Evolutionary conservation across 1,140 invertebrate genomes (phyloP), one percentile per base, ranked within the genome.

Genomic region (Penaeus vannamei): DNA sequence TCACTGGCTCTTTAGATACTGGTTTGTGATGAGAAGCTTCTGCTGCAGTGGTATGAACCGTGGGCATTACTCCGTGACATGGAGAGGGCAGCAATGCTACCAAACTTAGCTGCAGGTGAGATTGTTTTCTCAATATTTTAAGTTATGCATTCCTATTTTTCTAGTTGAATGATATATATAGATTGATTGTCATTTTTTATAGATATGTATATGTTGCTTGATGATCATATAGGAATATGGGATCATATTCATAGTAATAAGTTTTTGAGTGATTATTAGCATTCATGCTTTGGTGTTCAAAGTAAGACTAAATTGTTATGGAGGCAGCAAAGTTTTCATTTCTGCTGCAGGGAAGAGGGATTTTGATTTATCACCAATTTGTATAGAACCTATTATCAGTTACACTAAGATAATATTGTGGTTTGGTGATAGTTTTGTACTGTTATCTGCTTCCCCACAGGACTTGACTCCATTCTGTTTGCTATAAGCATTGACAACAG

Each of bases 401-500:
- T 66, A 22, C 61, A 22, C 22, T 23, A n/a, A 59, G 84, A 85
- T 85, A 85, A 53, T 72, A 76, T 85, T 85, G 84, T 85, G 42
- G 26, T 32, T 32, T 46, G 29, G 8, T 85, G 29, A 53, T 17
- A n/a, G 62, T 77, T 82, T 89, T 61, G 66, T 80, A 80, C 91
- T 90, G 89, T 86, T 83, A 92, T 91, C 91, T 91, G 92, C 87
- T 92, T 94, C 94, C n/a, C n/a, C 91, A 29, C 89, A 97, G 97
- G 97, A 88, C 94, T 98, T 92, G 95, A 95, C 90, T 96, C 96
- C 64, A 96, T 98, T 92, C 94, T 98, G 91, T 98, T 98, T 94
- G 97, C 97, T 42, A 96, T 98, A 92, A 96, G 95, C 92, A 96
- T 98, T 91, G 97, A 98, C 93, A 97, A 96, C 93, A 93, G 95